Evolutionary conservation across 2,888 invertebrate species (phyloP), one percentile per base, ranked within the genome.

Genomic region (Yponomeuta cagnagella): DNA sequence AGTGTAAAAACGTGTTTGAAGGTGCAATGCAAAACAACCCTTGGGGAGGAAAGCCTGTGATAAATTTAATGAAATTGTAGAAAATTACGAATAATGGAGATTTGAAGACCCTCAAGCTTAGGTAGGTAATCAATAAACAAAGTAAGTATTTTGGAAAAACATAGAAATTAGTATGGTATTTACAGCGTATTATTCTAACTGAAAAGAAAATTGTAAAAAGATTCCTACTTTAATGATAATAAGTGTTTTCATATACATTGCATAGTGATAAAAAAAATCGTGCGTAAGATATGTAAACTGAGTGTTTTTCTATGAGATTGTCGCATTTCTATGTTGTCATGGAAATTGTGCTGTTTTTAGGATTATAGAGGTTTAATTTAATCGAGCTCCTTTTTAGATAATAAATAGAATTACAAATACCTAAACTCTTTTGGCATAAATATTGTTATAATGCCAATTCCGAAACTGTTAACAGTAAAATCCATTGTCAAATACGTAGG

Each of bases 41-140:
- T 78, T 79, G 84, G 87, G 89, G 88, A 75, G 76, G 80, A 84
- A 71, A 86, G 90, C 89, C 91, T 92, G 91, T 91, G 91, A 92
- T 92, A 91, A 88, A 78, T 84, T 84, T 82, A 88, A 78, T 31
- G 63, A 70, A 75, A 81, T 58, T 81, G 82, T 84, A 84, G 79
- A 80, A 82, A 82, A 80, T 80, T 79, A 63, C 74, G 78, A 78
- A 75, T 77, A 67, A 37, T 37, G 37, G n/a, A 67, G 33, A 37
- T 58, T 12, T 58, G 52, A 58, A 15, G 52, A 58, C 15, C 52
- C 52, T 58, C 15, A 58, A 58, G 52, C 15, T 15, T 58, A 58
- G 12, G 15, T 58, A 15, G 52, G 43, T 43, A 43, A 43, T 43
- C 43, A 43, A 43, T 43, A 43, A 43, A 43, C 9, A 43, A 43